A percentile compares a stretch with the other conserved stretches of the same genome.
phyloP scores from a whole-genome alignment of 2,797 vertebrate species.

The Sebastes iracundus region DNA sequence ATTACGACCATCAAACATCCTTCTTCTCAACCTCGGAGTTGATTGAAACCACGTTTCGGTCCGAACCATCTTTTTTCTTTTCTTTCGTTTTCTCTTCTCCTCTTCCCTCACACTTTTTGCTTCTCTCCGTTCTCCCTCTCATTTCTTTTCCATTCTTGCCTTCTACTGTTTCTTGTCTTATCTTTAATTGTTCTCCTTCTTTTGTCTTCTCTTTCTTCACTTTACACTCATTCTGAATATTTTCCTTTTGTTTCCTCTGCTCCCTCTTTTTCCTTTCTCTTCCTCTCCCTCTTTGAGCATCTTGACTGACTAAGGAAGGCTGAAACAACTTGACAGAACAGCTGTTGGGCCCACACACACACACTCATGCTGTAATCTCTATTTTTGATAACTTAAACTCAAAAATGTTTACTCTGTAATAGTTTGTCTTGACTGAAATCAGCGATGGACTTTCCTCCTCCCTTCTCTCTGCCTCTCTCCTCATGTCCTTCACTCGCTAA shows the following conservation, averaged over 20 bases:
- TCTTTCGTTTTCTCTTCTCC: not conserved
- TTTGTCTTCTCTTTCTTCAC: not conserved
- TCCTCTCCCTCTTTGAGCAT: not conserved
- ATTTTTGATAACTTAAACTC: conserved; percentile 37
- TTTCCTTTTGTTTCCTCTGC: not conserved
- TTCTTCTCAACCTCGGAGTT: conserved; percentile 57
- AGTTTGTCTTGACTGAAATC: conserved; percentile 46
- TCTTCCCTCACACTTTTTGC: not conserved
- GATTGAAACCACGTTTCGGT: conserved; percentile 79
- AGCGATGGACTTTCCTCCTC: conserved; percentile 6
- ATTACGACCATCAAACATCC: conserved; percentile 68
- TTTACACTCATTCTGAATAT: not conserved
- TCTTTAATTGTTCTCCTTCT: not conserved
- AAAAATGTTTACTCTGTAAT: conserved; percentile 42
- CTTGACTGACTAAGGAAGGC: conserved; percentile 14
- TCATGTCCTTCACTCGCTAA: conserved; percentile 73
- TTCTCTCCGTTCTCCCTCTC: not conserved
- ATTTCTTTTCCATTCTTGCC: not conserved
- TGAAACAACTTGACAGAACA: conserved; percentile 29
- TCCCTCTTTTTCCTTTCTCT: not conserved
- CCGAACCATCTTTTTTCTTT: conserved; percentile 12
- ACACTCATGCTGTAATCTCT: conserved; percentile 8
- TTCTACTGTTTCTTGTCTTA: not conserved
- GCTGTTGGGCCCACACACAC: conserved; percentile 44
- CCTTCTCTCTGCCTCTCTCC: conserved; percentile 7